These are phyloP conservation scores for Ailurus styani DNA, from an alignment of 2,113 vertebrate species.

Conservation along the genomic window DNA sequence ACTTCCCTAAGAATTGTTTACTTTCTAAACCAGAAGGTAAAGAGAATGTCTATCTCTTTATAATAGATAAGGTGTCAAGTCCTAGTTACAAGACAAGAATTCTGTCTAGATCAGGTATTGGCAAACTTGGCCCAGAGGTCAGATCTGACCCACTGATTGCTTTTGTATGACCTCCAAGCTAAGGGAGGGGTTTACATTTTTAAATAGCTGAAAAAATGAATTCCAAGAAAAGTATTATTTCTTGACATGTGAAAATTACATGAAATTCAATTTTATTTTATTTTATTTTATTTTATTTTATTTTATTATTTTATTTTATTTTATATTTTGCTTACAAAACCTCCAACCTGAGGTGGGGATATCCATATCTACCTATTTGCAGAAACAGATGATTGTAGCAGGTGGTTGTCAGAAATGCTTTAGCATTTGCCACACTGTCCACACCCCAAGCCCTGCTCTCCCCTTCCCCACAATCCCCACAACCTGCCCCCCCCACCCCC, in stretches of 20 bases:
- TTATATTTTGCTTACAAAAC: conserved; percentile 55
- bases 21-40: not conserved
- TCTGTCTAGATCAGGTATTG: not conserved
- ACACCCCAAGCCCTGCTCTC: not conserved
- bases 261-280: too few relatives aligned
- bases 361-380: not conserved
- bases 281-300: too few relatives aligned
- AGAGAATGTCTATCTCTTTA: not conserved
- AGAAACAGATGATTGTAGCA: not conserved
- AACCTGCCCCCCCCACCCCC: not conserved
- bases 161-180: not conserved
- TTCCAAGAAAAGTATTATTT: not conserved
- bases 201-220: not conserved
- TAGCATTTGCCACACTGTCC: not conserved
- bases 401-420: not conserved
- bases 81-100: not conserved
- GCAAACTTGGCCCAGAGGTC: not conserved
- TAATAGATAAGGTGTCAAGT: not conserved
- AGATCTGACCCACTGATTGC: not conserved
- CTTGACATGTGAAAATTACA: not conserved
- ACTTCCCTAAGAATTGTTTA: not conserved
- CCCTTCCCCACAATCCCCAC: not conserved
- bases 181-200: not conserved
- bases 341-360: conserved; percentile 22
- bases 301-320: too few relatives aligned